These are phyloP conservation scores for Danio aesculapii DNA, from an alignment of 2,797 vertebrate species.

Conservation along the genomic window DNA sequence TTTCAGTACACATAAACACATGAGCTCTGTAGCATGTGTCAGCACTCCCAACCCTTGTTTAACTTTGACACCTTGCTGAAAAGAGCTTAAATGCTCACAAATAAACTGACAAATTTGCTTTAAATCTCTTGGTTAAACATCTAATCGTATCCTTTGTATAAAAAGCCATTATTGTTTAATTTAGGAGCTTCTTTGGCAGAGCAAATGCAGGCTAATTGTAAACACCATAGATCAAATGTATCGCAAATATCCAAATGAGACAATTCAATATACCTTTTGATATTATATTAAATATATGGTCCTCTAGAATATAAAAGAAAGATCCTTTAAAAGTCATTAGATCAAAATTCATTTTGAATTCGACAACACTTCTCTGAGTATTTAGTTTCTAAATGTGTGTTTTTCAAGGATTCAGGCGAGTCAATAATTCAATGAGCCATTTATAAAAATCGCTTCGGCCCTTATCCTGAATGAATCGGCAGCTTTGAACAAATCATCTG, in stretches of 20 bases:
- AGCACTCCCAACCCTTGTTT: constrained; percentile 42
- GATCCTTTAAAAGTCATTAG: constrained; percentile 3
- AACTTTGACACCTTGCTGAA: constrained; percentile 19
- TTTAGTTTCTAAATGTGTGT: too few species aligned
- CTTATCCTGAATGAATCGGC: too few species aligned
- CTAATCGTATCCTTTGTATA: constrained; percentile 53
- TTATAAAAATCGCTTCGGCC: too few species aligned
- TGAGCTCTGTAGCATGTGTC: neutral
- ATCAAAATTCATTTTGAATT: neutral
- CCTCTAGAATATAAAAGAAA: constrained; percentile 2
- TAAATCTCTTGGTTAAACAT: constrained; percentile 55
- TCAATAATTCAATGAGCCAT: too few species aligned
- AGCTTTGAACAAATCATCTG: too few species aligned
- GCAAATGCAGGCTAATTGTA: constrained; percentile 48
- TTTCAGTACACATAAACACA: too few species aligned
- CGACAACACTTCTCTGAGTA: neutral
- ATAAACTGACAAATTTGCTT: constrained; percentile 37
- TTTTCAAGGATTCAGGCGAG: too few species aligned
- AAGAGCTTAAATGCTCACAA: constrained; percentile 38
- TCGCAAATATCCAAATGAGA: neutral
- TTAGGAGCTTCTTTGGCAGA: constrained; percentile 64
- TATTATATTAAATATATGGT: neutral
- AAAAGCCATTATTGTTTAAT: constrained; percentile 64
- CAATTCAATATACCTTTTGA: neutral
- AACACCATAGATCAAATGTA: constrained; percentile 33